A percentile compares a stretch with the other conserved stretches of the same genome.
These are phyloP conservation scores for Sphaerodactylus townsendi DNA, from an alignment of 2,113 vertebrate genomes.

Conservation along the genomic window DNA sequence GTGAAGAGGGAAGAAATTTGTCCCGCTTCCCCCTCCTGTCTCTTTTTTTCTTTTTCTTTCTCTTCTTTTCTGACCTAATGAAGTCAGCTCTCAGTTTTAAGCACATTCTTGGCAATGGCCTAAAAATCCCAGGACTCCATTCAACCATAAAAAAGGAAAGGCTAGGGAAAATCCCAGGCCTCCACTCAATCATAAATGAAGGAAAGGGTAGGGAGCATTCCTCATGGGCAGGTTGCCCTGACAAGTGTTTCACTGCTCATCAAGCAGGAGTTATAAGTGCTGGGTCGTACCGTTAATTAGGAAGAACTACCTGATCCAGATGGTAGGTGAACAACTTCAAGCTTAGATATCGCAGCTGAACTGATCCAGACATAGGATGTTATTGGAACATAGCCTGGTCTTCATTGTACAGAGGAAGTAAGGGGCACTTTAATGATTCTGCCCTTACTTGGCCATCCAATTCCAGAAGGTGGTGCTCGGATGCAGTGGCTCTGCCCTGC, in stretches of 20 bases:
- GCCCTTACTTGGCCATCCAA: no score
- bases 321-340: neutral
- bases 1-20: neutral
- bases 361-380: no score
- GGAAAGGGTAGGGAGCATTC: neutral
- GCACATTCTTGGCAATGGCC: neutral
- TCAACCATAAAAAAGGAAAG: neutral
- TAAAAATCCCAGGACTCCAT: neutral
- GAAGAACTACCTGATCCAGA: neutral
- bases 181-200: constrained; percentile 1
- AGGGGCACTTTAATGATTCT: no score
- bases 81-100: neutral
- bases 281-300: neutral
- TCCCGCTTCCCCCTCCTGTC: neutral
- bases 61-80: neutral
- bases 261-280: neutral
- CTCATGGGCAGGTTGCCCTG: neutral
- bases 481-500: no score
- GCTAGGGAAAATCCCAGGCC: neutral
- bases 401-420: no score
- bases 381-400: no score
- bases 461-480: no score
- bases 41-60: no score
- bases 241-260: neutral
- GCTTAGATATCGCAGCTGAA: no score